Conservation (phyloP, 2,888 invertebrate genomes). For the Parapristionchus giblindavisi region DNA sequence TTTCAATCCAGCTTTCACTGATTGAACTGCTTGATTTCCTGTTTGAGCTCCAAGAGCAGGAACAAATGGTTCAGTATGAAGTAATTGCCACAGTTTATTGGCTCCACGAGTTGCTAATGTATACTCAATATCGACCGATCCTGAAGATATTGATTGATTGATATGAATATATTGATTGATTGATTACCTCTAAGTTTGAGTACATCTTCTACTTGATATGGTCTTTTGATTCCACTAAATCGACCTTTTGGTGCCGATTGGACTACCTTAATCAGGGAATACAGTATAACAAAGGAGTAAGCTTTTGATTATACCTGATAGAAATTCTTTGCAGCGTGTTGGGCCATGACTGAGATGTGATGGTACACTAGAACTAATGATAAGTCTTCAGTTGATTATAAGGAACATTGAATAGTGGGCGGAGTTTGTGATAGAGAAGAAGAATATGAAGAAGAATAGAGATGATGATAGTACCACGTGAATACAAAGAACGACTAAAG, state of each 20-base stretch:
- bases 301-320: slow-evolving; percentile 50
- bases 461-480: slow-evolving; percentile 4
- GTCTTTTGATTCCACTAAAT: slow-evolving; percentile 68
- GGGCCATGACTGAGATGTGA: slow-evolving; percentile 34
- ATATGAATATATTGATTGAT: background rate
- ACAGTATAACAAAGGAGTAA: background rate
- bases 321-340: slow-evolving; percentile 56
- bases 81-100: slow-evolving; percentile 69
- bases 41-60: slow-evolving; percentile 70
- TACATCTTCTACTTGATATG: slow-evolving; percentile 70
- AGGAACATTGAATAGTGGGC: slow-evolving; percentile 19
- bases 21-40: slow-evolving; percentile 71
- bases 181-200: slow-evolving; percentile 62
- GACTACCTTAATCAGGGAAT: slow-evolving; percentile 55
- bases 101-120: slow-evolving; percentile 70
- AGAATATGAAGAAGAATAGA: slow-evolving; percentile 6
- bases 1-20: slow-evolving; percentile 70
- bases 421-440: background rate
- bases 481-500: slow-evolving; percentile 27
- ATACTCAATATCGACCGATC: slow-evolving; percentile 70
- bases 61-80: slow-evolving; percentile 70
- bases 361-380: background rate
- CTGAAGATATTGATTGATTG: slow-evolving; percentile 45
- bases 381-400: slow-evolving; percentile 3
- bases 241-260: slow-evolving; percentile 69